Evolutionary conservation across 2,888 invertebrate genomes (phyloP), one percentile per base, ranked within the genome.

Genomic region (Hydriomena furcata): DNA sequence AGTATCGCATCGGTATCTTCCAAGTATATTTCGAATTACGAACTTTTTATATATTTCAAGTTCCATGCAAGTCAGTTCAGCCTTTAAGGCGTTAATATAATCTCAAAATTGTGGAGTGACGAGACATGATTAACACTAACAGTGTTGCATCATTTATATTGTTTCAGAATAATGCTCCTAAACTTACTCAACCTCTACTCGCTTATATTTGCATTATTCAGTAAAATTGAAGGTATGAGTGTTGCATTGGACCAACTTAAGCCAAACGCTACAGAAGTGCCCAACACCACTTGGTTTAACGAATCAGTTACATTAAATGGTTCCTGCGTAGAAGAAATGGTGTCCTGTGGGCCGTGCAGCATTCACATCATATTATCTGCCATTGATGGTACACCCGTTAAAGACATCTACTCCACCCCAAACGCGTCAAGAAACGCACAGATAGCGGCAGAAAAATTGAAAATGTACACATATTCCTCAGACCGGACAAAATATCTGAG

Each of bases 131-230:
- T n/a, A n/a, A n/a, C n/a, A n/a, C n/a, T n/a, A n/a, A n/a, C 20
- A 8, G 12, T 32, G 12, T 12, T 23, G 8, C 7, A 31, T 3
- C 4, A 3, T 34, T 17, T 36, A 12, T 12, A 2, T 52, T 43
- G 35, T 92, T 93, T 48, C 91, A 98, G 99, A 74, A 98, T 99
- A 46, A 97, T 99, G 95, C 93, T 96, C 24, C 89, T 99, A 46
- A 98, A 99, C 90, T 92, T 99, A 59, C 91, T 99, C 57, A 99
- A 98, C 84, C 92, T 99, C 65, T 98, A 98, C 81, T 97, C 99
- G 0, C 84, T 99, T 53, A 98, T 98, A 79, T 95, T 98, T 74
- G 97, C 98, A 0, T 91, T 97, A 54, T 97, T 98, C 76, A 94
- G 93, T 60, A 97, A 97, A 91, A 97, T 99, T 57, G 92, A 92